Percentiles rank a stretch among this genome's conserved stretches.
phyloP scores from a whole-genome alignment of 2,113 vertebrate genomes.

The Casuarius casuarius region DNA sequence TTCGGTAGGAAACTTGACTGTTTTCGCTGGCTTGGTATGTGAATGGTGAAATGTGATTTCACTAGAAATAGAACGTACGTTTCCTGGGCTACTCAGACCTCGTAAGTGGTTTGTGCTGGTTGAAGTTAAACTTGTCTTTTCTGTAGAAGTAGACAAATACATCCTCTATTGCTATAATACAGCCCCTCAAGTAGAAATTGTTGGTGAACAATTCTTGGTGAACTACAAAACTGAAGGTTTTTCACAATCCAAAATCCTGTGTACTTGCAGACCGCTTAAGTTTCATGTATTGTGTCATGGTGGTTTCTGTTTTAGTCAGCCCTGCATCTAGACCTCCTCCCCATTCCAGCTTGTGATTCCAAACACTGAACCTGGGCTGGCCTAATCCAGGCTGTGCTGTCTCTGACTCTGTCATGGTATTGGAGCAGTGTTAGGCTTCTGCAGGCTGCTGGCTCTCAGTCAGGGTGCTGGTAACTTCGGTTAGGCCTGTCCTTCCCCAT shows the following conservation, averaged over 20 bases:
- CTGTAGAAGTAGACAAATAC: not conserved
- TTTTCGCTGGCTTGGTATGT: not conserved
- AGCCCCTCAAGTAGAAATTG: not conserved
- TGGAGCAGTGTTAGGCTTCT: not conserved
- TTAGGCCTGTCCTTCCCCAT: not conserved
- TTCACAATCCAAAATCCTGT: not conserved
- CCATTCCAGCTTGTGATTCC: not conserved
- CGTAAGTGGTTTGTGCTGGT: not conserved
- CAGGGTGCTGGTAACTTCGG: not conserved
- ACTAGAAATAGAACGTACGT: not conserved
- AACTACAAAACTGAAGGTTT: not conserved
- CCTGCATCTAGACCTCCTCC: not conserved
- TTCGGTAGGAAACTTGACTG: conserved; percentile 57
- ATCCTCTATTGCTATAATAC: not conserved
- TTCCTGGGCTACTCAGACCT: not conserved
- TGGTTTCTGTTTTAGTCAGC: not conserved
- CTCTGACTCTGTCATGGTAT: not conserved
- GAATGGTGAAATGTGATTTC: not conserved
- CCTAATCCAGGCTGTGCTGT: not conserved
- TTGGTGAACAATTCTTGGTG: not conserved
- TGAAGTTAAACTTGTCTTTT: not conserved
- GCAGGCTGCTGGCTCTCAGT: not conserved
- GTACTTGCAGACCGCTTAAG: not conserved
- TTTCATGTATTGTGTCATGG: not conserved
- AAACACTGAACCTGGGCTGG: not conserved